Evolutionary conservation across 2,888 invertebrate species (phyloP), one percentile per base, ranked within the genome.

Genomic region (Pomacea canaliculata): DNA sequence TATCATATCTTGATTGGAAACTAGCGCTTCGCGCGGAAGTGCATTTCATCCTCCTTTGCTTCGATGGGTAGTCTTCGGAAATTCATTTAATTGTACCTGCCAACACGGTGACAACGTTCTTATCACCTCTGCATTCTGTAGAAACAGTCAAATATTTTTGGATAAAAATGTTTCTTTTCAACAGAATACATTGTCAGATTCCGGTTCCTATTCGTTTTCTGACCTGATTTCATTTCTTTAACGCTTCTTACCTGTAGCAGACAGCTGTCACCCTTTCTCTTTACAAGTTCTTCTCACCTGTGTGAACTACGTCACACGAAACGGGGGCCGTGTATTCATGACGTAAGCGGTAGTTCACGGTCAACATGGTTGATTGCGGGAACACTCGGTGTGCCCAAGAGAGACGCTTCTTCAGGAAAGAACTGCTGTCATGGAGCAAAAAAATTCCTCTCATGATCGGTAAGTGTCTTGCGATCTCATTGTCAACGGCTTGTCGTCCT

Each of bases 341-440:
- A 88, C 86, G 87, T 85, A 81, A 81, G 76, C 79, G 76, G 79
- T 77, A 80, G 76, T 78, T 79, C 79, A 79, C 80, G 81, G 83
- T 82, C 83, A 86, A 87, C 89, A 90, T 90, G 89, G 89, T 89
- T 83, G 90, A 89, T 85, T 89, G 90, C 86, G 88, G 88, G 78
- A 88, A 86, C 83, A 81, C 85, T 80, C 85, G 89, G 79, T 90
- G 90, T 82, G 85, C 84, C 76, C 88, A 89, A 84, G 89, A 89
- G 83, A 86, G 89, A 82, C 85, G 88, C 76, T 84, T 85, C 82
- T 86, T 91, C 83, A 86, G 86, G 85, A 88, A 89, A 84, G 91
- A 91, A 83, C 87, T 91, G 77, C 84, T 90, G 76, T 88, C 89
- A 82, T 91, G 91, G 91, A 87, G 89, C 83, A 90, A 90, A 80